Evolutionary conservation across 1,140 invertebrate genomes (phyloP).

Genomic region (Rhizoglyphus robini): DNA sequence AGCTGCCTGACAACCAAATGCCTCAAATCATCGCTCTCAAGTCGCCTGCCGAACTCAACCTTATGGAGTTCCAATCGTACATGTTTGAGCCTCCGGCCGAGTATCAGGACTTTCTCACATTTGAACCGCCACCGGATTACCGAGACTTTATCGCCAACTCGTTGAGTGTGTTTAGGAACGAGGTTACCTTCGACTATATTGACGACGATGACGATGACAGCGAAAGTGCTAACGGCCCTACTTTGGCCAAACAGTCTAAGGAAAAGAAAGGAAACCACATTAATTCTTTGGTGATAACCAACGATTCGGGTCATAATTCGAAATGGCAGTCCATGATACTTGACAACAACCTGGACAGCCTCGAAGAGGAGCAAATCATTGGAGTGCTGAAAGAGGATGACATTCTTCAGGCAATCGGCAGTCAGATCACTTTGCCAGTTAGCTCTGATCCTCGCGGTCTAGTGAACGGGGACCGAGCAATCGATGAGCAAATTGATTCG

Average conservation of each 20-base stretch:
- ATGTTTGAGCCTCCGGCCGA: constrained; percentile 26
- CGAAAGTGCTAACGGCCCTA: background rate
- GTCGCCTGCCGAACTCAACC: constrained; percentile 22
- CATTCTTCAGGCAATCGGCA: constrained; percentile 23
- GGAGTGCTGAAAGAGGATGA: constrained; percentile 23
- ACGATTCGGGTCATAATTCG: constrained; percentile 3
- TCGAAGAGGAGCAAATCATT: constrained; percentile 23
- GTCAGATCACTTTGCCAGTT: constrained; percentile 16
- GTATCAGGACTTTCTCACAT: constrained; percentile 24
- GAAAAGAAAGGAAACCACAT: background rate
- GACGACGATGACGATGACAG: constrained; percentile 18
- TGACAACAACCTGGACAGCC: constrained; percentile 16
- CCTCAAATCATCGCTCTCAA: constrained; percentile 24
- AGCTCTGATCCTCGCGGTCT: background rate
- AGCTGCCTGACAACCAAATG: constrained; percentile 23
- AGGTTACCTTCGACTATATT: constrained; percentile 15
- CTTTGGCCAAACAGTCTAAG: background rate
- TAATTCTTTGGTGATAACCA: background rate
- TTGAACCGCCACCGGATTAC: constrained; percentile 25
- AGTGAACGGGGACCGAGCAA: background rate
- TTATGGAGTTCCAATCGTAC: constrained; percentile 22
- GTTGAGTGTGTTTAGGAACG: constrained; percentile 19
- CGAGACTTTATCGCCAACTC: constrained; percentile 23
- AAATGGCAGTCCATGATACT: constrained; percentile 23
- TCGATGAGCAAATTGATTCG: background rate